Conservation (phyloP, 2,113 vertebrate species). For the Ptilorrhoa leucosticta region DNA sequence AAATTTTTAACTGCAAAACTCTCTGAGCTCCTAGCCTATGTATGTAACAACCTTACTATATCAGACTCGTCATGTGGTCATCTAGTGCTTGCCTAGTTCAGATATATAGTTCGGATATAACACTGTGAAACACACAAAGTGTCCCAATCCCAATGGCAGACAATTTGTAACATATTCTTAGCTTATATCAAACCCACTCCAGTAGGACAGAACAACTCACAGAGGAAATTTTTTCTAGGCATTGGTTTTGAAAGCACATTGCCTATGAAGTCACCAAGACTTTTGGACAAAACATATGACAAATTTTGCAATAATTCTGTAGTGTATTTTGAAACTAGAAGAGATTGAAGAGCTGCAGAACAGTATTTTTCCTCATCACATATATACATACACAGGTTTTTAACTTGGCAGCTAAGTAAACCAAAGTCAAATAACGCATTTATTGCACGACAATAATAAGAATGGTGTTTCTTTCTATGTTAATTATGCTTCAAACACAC, state of each 20-base stretch:
- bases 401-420: background rate
- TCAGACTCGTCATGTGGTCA: background rate
- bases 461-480: background rate
- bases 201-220: background rate
- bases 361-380: background rate
- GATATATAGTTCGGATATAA: background rate
- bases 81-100: background rate
- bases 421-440: background rate
- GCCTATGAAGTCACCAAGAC: background rate
- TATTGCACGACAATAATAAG: background rate
- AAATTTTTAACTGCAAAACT: background rate
- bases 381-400: background rate
- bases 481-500: background rate
- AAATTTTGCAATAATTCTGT: background rate
- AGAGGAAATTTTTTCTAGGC: background rate
- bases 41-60: background rate
- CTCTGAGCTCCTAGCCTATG: background rate
- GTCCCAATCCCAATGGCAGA: background rate
- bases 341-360: background rate
- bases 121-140: background rate
- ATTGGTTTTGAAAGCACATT: background rate
- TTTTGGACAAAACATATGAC: background rate
- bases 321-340: background rate
- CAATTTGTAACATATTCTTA: background rate
- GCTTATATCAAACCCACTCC: background rate